phyloP scores from a whole-genome alignment of 2,797 vertebrate species.

The Onychomys torridus region DNA sequence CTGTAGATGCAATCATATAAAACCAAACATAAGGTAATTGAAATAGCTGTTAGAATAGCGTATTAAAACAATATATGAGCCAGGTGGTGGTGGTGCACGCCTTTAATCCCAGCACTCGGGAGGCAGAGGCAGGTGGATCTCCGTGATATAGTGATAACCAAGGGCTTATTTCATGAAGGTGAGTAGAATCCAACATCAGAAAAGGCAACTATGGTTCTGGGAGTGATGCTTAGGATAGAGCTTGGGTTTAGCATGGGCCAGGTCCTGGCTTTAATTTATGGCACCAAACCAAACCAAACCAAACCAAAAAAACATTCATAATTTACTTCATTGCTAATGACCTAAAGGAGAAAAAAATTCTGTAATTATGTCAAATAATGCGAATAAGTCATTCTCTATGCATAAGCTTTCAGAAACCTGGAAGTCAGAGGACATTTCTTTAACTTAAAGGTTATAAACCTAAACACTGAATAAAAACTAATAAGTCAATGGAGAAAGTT shows the following conservation, averaged over 20 bases:
- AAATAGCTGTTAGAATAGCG: not conserved
- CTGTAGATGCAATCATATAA: slow-evolving; percentile 7
- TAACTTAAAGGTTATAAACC: not conserved
- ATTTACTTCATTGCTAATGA: slow-evolving; percentile 44
- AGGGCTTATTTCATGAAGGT: not conserved
- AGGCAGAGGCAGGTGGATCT: too few relatives aligned
- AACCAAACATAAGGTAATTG: not conserved
- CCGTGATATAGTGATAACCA: not conserved
- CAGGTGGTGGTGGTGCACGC: too few relatives aligned
- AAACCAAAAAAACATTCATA: not conserved
- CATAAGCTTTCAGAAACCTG: not conserved
- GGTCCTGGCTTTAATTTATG: not conserved
- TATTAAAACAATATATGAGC: not conserved
- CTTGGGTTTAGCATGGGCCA: not conserved
- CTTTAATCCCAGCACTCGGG: too few relatives aligned
- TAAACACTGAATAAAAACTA: not conserved
- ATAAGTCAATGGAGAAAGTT: not conserved
- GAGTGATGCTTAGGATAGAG: not conserved
- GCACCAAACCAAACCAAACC: not conserved
- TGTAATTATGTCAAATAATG: not conserved
- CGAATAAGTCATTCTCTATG: not conserved
- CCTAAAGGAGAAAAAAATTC: slow-evolving; percentile 46
- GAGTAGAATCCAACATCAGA: not conserved
- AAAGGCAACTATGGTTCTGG: not conserved
- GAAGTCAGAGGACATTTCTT: not conserved